Conservation (phyloP, 2,113 vertebrate genomes). For the Argyrosomus japonicus region DNA sequence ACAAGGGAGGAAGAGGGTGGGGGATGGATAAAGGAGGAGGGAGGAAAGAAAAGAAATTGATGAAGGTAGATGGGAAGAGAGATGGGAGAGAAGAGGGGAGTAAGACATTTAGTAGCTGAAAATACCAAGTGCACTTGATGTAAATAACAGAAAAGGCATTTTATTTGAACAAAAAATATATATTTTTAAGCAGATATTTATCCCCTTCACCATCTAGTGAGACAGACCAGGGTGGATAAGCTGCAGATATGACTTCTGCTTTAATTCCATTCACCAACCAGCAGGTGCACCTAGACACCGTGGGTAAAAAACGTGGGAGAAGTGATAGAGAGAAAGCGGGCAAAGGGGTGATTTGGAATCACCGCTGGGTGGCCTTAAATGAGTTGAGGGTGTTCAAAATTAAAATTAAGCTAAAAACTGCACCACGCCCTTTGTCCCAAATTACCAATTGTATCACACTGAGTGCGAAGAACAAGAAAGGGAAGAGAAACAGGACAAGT, state of each 20-base stretch:
- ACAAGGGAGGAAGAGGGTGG: slow-evolving; percentile 31
- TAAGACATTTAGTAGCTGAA: slow-evolving; percentile 40
- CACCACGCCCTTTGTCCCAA: slow-evolving; percentile 31
- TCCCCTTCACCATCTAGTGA: neutral
- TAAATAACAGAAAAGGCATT: slow-evolving; percentile 12
- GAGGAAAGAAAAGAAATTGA: slow-evolving; percentile 12
- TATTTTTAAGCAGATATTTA: neutral
- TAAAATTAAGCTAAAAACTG: slow-evolving; percentile 5
- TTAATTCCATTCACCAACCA: slow-evolving; percentile 39
- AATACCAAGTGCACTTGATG: slow-evolving; percentile 25
- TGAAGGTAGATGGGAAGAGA: slow-evolving; percentile 30
- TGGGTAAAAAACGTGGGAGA: slow-evolving; percentile 25
- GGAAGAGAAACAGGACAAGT: neutral
- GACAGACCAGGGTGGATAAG: slow-evolving; percentile 13
- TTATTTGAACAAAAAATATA: neutral
- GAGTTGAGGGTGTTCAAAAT: slow-evolving; percentile 19
- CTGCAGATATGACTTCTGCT: slow-evolving; percentile 28
- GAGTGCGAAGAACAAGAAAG: neutral
- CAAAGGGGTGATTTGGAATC: slow-evolving; percentile 17
- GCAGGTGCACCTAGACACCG: slow-evolving; percentile 50
- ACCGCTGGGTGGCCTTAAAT: slow-evolving; percentile 23
- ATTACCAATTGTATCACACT: slow-evolving; percentile 21
- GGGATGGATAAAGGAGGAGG: slow-evolving; percentile 13
- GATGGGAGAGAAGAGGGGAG: slow-evolving; percentile 2
- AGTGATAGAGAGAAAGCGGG: neutral